These are phyloP conservation scores for Cistogaster globosa DNA, from an alignment of 2,888 invertebrate species.

Conservation along the genomic window DNA sequence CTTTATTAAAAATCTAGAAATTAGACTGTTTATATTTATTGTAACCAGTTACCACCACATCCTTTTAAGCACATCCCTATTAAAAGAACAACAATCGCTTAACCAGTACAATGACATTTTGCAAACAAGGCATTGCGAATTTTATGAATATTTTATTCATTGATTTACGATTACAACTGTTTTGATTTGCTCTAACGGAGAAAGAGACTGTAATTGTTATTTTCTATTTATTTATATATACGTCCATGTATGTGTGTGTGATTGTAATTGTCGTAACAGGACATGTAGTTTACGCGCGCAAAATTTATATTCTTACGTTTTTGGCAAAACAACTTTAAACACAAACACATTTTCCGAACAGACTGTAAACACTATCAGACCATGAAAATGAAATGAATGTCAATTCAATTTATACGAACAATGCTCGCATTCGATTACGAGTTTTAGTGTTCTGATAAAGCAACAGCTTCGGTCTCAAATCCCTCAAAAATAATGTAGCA, in stretches of 20 bases:
- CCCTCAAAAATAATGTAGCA: no score
- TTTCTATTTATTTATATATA: not conserved
- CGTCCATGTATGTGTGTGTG: not conserved
- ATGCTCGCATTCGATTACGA: constrained; percentile 18
- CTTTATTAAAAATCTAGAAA: not conserved
- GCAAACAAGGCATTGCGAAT: constrained; percentile 59
- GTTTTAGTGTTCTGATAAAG: constrained; percentile 6
- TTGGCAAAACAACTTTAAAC: constrained; percentile 14
- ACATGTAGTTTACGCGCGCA: constrained; percentile 60
- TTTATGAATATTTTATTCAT: constrained; percentile 51
- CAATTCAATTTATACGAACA: constrained; percentile 40
- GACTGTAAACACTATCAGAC: constrained; percentile 7
- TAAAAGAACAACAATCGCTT: not conserved
- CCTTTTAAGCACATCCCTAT: constrained; percentile 2
- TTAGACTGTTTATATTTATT: constrained; percentile 24
- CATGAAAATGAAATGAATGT: constrained; percentile 25
- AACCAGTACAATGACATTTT: constrained; percentile 36
- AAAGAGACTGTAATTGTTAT: constrained; percentile 18
- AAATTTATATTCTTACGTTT: constrained; percentile 32
- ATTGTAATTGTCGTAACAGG: constrained; percentile 17
- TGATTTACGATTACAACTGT: constrained; percentile 57
- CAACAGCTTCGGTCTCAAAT: constrained; percentile 1
- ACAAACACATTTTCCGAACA: not conserved
- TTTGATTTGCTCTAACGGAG: not conserved
- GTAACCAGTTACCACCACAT: constrained; percentile 26